Conservation (phyloP, 2,797 vertebrate species). For the Aselliscus stoliczkanus region DNA sequence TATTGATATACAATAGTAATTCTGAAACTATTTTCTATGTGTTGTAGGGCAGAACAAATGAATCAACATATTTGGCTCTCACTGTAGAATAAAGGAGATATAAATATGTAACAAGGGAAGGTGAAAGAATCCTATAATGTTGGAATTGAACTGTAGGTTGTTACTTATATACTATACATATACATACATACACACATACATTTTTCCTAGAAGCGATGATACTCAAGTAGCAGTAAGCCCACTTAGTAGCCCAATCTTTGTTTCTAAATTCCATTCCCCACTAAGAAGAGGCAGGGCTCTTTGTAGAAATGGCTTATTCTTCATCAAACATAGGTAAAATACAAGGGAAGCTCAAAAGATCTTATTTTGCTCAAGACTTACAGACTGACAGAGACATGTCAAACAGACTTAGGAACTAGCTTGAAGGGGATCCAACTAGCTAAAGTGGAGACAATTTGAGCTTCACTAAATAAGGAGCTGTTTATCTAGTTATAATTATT, state of each 20-base stretch:
- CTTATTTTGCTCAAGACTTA: background rate
- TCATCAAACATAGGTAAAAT: background rate
- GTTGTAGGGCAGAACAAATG: background rate
- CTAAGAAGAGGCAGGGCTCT: background rate
- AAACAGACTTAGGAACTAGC: background rate
- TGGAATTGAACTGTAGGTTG: background rate
- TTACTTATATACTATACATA: background rate
- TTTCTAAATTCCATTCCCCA: conserved; percentile 1
- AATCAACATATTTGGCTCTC: background rate
- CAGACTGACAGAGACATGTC: background rate
- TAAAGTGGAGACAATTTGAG: background rate
- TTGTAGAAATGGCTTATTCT: background rate
- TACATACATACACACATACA: background rate
- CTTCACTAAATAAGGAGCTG: background rate
- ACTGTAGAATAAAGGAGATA: background rate
- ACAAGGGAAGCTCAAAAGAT: background rate
- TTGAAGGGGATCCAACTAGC: background rate
- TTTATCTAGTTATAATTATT: background rate
- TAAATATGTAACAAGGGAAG: background rate
- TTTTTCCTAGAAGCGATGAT: background rate
- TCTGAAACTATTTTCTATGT: conserved; percentile 32
- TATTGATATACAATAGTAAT: background rate
- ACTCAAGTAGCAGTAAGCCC: background rate
- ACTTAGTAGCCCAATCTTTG: background rate
- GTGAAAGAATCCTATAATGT: background rate